Base-by-base conservation (phyloP, 2,113 vertebrate species). In the Brachyistius frenatus region DNA sequence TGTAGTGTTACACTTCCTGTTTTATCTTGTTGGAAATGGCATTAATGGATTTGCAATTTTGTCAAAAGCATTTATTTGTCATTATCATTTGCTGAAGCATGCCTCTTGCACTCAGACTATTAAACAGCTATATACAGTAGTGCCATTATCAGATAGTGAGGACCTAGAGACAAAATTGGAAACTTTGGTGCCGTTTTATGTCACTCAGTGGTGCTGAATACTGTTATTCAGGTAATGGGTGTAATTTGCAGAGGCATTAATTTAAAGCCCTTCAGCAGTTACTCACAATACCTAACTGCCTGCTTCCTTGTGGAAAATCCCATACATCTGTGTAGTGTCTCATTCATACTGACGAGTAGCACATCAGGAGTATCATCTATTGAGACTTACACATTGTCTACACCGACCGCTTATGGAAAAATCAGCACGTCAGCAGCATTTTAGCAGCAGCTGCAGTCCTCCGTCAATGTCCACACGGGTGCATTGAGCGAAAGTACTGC, bases 11-110 rank as follows among this genome's bases (percentile, higher is more conserved):
- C 73, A 74, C 10, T 47, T 60, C 4, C 2, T 67, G 33, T 71
- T 69, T 76, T 70, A 73, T 87, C 58, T 69, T 9, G 30, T 55
- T 53, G 32, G 58, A 58, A 81, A 53, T 44, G 50, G 35, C 66
- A 66, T 46, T 54, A 73, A 41, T 36, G 4, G 36, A 55, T 83
- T 84, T 61, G 10, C 52, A 77, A 55, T 67, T 79, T 66, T 76
- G 84, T 86, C 73, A 83, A 84, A 80, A 81, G 15, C 73, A 79
- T 88, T 78, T 64, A 47, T 88, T 81, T 81, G 62, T 88, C 66
- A 66, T 74, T 72, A 78, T 83, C 66, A 64, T 70, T 60, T 67
- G 46, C 56, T 39, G 63, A 70, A 39, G 33, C 76, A 57, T 60
- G 50, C 16, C 4, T 63, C 63, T 66, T 72, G 54, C 68, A 77